A percentile compares a stretch with the other conserved stretches of the same genome.
Conservation (phyloP, 2,797 vertebrate genomes). For the Ispidina picta region DNA sequence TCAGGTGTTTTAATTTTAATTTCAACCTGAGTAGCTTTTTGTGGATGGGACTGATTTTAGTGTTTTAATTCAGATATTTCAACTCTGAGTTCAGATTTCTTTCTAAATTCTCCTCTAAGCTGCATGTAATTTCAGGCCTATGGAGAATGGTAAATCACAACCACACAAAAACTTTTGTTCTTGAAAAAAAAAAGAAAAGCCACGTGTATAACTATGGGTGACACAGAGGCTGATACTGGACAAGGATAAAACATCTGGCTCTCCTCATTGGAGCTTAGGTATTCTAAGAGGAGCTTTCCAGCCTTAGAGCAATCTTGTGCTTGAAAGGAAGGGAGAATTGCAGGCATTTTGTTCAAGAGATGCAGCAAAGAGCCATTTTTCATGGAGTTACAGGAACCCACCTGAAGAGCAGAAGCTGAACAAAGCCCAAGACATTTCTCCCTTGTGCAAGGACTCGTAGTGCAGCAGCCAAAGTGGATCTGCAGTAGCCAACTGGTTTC, state of each 20-base stretch:
- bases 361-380: neutral
- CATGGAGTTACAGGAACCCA: neutral
- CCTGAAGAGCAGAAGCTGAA: constrained; percentile 13
- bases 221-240: neutral
- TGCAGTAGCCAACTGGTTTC: neutral
- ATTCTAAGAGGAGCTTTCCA: neutral
- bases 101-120: neutral
- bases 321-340: neutral
- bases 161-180: neutral
- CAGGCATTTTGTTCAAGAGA: neutral
- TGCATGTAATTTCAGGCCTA: neutral
- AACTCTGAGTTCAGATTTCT: neutral
- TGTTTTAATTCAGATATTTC: neutral
- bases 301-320: neutral
- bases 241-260: neutral
- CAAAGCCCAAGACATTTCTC: neutral
- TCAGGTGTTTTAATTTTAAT: neutral
- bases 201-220: neutral
- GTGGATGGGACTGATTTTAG: neutral
- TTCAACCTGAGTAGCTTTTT: neutral
- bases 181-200: neutral
- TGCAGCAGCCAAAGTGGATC: neutral
- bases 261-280: neutral
- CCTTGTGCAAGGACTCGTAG: neutral
- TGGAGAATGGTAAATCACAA: neutral